Evolutionary conservation across 2,888 invertebrate genomes (phyloP), one percentile per base, ranked within the genome.

Genomic region (Leptinotarsa tumamoca): DNA sequence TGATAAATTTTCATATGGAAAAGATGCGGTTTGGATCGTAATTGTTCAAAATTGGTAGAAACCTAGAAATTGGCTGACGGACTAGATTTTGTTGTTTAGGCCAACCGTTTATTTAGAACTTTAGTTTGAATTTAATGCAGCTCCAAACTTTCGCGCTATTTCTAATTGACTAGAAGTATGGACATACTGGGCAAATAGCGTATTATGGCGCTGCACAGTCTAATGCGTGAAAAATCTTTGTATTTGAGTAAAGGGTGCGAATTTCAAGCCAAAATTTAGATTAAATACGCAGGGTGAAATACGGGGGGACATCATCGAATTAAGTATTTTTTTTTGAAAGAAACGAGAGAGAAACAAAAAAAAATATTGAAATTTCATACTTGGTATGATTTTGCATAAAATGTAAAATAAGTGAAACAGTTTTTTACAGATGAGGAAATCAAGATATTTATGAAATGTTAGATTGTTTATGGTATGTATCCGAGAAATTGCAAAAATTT

Each of bases 131-230:
- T 54, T 54, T 81, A 82, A 83, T 83, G 81, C 80, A 83, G 83
- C 83, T 82, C 82, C 81, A 82, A 84, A 82, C 76, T 76, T 79
- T 79, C 73, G 80, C 80, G 79, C 82, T 80, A 80, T 79, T 82
- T 82, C 84, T 86, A 86, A 86, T 86, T 86, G 85, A 86, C 86
- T 84, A 84, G 81, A 84, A 81, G 80, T 80, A 81, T 82, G 84
- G 84, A 84, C 83, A 82, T 82, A 76, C 74, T 77, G 78, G 79
- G 78, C 76, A 79, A 80, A 75, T 75, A 79, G 77, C 75, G 61
- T 67, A 73, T 68, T 52, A 52, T 71, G 73, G 73, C 73, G 70
- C 72, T 76, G 76, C 71, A 73, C 33, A 71, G 67, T 71, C 74
- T 74, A 74, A 63, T 33, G 51, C 49, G 50, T 56, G 27, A n/a